A percentile compares a stretch with the other conserved stretches of the same genome.
Evolutionary conservation across 2,797 vertebrate species (phyloP).

Genomic region (Acanthopagrus latus): DNA sequence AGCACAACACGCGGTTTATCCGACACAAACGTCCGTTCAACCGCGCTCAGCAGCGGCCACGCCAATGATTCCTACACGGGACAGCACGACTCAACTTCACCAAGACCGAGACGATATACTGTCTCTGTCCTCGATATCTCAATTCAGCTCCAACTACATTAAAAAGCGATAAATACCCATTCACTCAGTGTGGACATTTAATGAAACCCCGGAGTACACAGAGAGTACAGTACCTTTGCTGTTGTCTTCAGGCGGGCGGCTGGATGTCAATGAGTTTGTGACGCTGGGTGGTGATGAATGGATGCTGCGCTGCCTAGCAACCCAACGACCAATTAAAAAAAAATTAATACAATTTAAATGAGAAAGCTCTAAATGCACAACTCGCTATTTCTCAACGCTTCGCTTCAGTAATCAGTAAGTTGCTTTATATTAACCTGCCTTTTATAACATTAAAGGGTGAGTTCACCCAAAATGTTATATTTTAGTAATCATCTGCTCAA

Average conservation of each 20-base stretch:
- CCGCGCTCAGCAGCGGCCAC: not conserved
- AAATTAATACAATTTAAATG: not conserved
- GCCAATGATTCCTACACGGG: conserved; percentile 15
- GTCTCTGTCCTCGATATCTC: not conserved
- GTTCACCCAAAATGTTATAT: no score
- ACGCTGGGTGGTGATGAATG: conserved; percentile 53
- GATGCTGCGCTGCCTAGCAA: conserved; percentile 78
- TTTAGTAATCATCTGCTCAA: no score
- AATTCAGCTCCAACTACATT: fast-evolving
- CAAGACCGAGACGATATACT: not conserved
- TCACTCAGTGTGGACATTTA: not conserved
- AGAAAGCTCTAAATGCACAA: not conserved
- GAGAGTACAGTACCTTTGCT: conserved; percentile 45
- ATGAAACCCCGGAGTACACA: not conserved
- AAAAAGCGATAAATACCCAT: not conserved
- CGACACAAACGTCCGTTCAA: not conserved
- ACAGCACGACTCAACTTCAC: conserved; percentile 8
- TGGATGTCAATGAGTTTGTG: conserved; percentile 49
- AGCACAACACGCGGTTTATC: not conserved
- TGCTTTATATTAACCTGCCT: not conserved
- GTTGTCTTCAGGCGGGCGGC: conserved; percentile 50
- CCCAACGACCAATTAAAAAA: conserved; percentile 64
- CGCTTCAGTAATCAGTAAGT: not conserved
- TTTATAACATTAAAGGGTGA: not conserved
- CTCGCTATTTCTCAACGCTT: not conserved